Base-by-base conservation (phyloP, 2,888 invertebrate genomes). In the Lasioglossum oenotherae region DNA sequence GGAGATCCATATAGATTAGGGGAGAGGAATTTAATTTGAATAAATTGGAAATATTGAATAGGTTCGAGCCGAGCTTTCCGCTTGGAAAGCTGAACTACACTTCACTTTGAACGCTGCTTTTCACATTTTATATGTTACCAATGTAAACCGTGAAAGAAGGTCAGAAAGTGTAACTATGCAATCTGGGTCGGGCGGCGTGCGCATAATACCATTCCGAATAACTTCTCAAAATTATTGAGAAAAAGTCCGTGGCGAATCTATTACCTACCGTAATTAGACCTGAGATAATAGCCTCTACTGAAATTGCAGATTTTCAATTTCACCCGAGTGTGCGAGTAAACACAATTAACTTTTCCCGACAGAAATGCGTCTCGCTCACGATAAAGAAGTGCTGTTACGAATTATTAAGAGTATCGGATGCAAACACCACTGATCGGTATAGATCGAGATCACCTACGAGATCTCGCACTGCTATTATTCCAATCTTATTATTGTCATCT, bases 41-140 rank as follows among this genome's bases (percentile, higher is more conserved):
- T 69, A 69, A 38, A 69, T 69, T 69, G 69, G 38, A 38, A 69
- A 69, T 69, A 69, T 38, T 69, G 69, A 69, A 69, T 69, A 69
- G 69, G 41, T 38, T 12, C 23, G 38, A 23, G 38, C 38, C 23
- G 38, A n/a, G 35, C 38, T 69, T 69, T 69, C 67, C 67, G 67
- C 35, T 67, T 4, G 35, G 35, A 35, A 67, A 67, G 67, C 67
- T 67, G 67, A 67, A 67, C 67, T 67, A 67, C 67, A 67, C 67
- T 67, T 35, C 67, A 67, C 67, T 35, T 31, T 35, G 67, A 67
- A 35, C 67, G 67, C 31, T 67, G 67, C 35, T 67, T 67, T 64
- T 67, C 67, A 35, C 35, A 23, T 67, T 67, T 67, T 67, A 67
- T 67, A 67, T 35, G 67, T 67, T 35, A 35, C 35, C 35, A 35